phyloP scores from a whole-genome alignment of 2,888 invertebrate species.

The Eremobia ochroleuca region DNA sequence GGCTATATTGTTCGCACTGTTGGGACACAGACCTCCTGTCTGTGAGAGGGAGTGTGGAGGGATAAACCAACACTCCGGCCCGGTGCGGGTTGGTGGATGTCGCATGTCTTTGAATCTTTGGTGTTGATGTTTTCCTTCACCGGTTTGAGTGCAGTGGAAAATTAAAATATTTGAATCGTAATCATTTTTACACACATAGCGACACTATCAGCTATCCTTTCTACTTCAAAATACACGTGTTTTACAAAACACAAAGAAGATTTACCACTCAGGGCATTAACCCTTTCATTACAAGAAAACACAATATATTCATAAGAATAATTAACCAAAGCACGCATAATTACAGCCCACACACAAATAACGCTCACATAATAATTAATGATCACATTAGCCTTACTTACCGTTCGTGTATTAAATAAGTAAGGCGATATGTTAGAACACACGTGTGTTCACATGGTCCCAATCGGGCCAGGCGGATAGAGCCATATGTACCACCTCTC shows the following conservation, averaged over 20 bases:
- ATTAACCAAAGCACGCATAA: slow-evolving; percentile 38
- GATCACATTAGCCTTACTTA: slow-evolving; percentile 41
- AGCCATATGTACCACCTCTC: slow-evolving; percentile 58
- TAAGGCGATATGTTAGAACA: slow-evolving; percentile 36
- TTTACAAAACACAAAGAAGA: slow-evolving; percentile 11
- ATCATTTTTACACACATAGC: too few species aligned
- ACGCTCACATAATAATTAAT: slow-evolving; percentile 40
- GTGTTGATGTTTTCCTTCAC: too few species aligned
- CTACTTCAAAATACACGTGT: background rate
- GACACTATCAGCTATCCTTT: background rate
- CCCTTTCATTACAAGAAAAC: slow-evolving; percentile 18
- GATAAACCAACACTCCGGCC: too few species aligned
- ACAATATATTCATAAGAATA: slow-evolving; percentile 18
- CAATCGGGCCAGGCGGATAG: slow-evolving; percentile 68
- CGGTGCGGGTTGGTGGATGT: too few species aligned
- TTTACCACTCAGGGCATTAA: slow-evolving; percentile 16
- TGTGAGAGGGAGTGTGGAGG: too few species aligned
- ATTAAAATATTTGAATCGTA: too few species aligned
- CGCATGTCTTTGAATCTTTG: too few species aligned
- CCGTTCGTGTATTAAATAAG: slow-evolving; percentile 33
- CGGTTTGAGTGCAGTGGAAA: too few species aligned
- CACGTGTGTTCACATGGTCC: slow-evolving; percentile 69
- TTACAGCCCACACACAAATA: slow-evolving; percentile 34
- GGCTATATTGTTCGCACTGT: too few species aligned
- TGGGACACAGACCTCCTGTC: too few species aligned